These are phyloP conservation scores for Thymelicus acteon DNA, from an alignment of 2,888 invertebrate genomes.

Conservation along the genomic window DNA sequence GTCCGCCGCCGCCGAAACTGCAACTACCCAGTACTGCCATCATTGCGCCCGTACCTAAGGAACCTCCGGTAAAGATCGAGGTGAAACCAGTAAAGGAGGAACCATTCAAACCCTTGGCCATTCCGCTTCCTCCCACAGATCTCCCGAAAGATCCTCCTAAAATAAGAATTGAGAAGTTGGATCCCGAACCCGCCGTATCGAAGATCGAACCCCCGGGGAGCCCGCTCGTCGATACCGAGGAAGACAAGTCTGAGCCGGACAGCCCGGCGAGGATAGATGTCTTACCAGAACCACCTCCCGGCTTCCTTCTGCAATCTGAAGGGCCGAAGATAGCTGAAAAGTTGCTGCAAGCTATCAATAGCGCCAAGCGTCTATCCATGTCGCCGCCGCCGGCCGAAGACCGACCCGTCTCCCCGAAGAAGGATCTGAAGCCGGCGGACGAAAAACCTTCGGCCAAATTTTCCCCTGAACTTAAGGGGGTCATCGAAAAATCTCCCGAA, in stretches of 20 bases:
- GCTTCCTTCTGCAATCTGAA: conserved; percentile 76
- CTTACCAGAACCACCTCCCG: conserved; percentile 78
- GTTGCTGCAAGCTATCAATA: conserved; percentile 85
- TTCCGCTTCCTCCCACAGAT: conserved; percentile 56
- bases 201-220: conserved; percentile 70
- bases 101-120: conserved; percentile 50
- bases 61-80: conserved; percentile 42
- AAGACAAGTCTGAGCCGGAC: conserved; percentile 80
- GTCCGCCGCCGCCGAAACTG: conserved; percentile 53
- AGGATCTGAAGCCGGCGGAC: conserved; percentile 53
- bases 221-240: conserved; percentile 76
- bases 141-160: conserved; percentile 48
- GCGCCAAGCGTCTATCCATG: conserved; percentile 81
- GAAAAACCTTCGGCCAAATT: conserved; percentile 41
- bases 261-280: conserved; percentile 79
- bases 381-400: conserved; percentile 72
- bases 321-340: conserved; percentile 87
- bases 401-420: conserved; percentile 63
- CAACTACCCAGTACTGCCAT: conserved; percentile 39
- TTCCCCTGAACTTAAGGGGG: conserved; percentile 43
- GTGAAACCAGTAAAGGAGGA: conserved; percentile 48
- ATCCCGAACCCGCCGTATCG: conserved; percentile 54
- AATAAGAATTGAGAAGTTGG: conserved; percentile 57
- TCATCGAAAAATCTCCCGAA: conserved; percentile 45
- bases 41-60: conserved; percentile 40